Percentiles rank a stretch among this genome's conserved stretches.
Evolutionary conservation across 2,113 vertebrate species (phyloP).

Genomic region (Cygnus buccinator): DNA sequence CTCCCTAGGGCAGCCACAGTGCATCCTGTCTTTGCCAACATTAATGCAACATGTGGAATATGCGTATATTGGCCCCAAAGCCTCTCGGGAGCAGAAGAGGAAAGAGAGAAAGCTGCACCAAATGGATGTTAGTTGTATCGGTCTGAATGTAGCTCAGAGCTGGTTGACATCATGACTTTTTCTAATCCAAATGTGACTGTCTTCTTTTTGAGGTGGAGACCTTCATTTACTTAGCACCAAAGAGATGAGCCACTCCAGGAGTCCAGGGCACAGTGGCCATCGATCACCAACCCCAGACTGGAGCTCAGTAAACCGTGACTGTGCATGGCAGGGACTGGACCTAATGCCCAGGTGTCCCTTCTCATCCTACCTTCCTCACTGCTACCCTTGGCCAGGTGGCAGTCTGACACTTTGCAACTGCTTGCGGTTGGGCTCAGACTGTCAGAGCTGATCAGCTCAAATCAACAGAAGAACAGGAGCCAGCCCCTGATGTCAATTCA

Average conservation of each 20-base stretch:
- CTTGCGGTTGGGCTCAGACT: not conserved
- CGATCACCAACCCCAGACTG: fast-evolving
- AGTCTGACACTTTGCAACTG: not conserved
- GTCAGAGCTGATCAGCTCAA: not conserved
- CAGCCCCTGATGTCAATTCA: not conserved
- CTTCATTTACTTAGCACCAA: not conserved
- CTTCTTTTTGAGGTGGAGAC: constrained; percentile 11
- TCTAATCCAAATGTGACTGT: not conserved
- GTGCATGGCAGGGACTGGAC: not conserved
- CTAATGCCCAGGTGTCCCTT: not conserved
- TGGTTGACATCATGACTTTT: not conserved
- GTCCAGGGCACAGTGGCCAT: not conserved
- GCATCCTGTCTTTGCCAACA: not conserved
- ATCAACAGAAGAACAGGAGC: fast-evolving
- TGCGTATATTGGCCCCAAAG: not conserved
- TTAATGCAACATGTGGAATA: not conserved
- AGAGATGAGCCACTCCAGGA: not conserved
- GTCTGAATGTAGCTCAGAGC: not conserved
- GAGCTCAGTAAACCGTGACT: not conserved
- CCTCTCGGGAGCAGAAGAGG: not conserved
- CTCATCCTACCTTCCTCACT: not conserved
- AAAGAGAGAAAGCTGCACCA: not conserved
- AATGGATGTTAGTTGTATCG: not conserved
- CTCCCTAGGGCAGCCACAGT: not conserved
- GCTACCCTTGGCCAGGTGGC: not conserved